Percentiles rank a stretch among this genome's conserved stretches.
Evolutionary conservation across 2,797 vertebrate species (phyloP).

Genomic region (Sparus aurata): DNA sequence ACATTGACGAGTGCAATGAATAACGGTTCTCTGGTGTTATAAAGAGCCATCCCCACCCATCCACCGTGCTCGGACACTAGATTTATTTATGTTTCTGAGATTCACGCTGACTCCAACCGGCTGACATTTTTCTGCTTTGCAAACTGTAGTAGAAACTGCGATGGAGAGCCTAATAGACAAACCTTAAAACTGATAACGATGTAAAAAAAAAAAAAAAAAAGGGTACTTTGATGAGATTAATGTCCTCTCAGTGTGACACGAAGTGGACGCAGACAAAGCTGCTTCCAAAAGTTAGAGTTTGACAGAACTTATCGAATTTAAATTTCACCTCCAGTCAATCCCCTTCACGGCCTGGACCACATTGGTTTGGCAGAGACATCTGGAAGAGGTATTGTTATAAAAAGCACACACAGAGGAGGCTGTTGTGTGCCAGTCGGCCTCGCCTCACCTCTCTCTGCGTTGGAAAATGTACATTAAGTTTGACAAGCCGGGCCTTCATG

Average conservation of each 20-base stretch:
- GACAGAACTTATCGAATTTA: constrained; percentile 52
- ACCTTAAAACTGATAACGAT: constrained; percentile 16
- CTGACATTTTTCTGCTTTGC: constrained; percentile 48
- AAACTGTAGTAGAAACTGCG: constrained; percentile 31
- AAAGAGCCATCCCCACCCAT: constrained; percentile 68
- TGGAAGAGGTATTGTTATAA: constrained; percentile 84
- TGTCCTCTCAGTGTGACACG: neutral
- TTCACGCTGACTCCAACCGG: constrained; percentile 66
- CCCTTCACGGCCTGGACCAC: constrained; percentile 51
- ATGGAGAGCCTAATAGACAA: constrained; percentile 1
- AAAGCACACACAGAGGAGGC: constrained; percentile 77
- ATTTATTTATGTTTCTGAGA: constrained; percentile 79
- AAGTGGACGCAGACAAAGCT: constrained; percentile 5
- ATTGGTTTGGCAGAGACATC: constrained; percentile 73
- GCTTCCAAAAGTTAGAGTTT: constrained; percentile 26
- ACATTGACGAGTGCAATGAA: constrained; percentile 72
- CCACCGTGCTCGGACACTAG: constrained; percentile 58
- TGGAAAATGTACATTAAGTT: constrained; percentile 86
- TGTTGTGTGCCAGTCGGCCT: constrained; percentile 81
- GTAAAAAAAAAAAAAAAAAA: constrained; percentile 3
- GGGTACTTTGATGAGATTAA: neutral
- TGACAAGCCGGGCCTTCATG: constrained; percentile 85
- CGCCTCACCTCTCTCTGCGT: constrained; percentile 75
- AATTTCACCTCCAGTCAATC: constrained; percentile 53
- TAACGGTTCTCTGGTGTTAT: constrained; percentile 71